Conservation (phyloP, 2,113 vertebrate genomes). For the Pelecanoides urinatrix region DNA sequence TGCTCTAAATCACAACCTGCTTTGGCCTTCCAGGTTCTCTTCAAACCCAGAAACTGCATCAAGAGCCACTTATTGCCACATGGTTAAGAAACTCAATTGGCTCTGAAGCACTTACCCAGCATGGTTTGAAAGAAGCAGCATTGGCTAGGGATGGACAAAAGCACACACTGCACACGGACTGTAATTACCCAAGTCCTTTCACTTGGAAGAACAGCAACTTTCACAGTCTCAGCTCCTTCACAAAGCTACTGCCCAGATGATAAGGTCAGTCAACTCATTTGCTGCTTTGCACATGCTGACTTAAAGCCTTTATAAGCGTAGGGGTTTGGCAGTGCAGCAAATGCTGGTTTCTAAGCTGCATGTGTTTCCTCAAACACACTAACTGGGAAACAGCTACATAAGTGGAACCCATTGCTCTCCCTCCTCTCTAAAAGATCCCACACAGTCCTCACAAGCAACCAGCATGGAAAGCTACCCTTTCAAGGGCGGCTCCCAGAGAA, state of each 20-base stretch:
- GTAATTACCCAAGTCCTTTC: not conserved
- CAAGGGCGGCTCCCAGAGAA: not conserved
- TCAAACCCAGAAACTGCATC: not conserved
- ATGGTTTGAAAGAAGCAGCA: not conserved
- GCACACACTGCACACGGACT: fast-evolving
- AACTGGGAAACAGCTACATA: not conserved
- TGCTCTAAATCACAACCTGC: not conserved
- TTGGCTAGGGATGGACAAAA: not conserved
- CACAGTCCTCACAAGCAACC: not conserved
- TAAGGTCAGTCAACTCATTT: not conserved
- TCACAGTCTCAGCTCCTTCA: not conserved
- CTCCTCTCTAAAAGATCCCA: not conserved
- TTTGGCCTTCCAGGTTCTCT: not conserved
- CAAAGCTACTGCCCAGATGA: not conserved
- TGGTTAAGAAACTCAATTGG: not conserved
- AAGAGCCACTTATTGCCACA: not conserved
- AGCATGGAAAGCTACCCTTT: not conserved
- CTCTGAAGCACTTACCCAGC: not conserved
- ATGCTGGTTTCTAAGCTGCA: not conserved
- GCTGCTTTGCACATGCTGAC: not conserved
- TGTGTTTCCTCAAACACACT: not conserved
- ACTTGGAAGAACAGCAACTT: not conserved
- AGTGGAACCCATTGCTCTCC: not conserved
- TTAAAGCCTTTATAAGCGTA: not conserved
- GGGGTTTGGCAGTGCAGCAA: not conserved